A percentile compares a stretch with the other conserved stretches of the same genome.
Conservation (phyloP, 2,113 vertebrate genomes). For the Platysteira castanea region DNA sequence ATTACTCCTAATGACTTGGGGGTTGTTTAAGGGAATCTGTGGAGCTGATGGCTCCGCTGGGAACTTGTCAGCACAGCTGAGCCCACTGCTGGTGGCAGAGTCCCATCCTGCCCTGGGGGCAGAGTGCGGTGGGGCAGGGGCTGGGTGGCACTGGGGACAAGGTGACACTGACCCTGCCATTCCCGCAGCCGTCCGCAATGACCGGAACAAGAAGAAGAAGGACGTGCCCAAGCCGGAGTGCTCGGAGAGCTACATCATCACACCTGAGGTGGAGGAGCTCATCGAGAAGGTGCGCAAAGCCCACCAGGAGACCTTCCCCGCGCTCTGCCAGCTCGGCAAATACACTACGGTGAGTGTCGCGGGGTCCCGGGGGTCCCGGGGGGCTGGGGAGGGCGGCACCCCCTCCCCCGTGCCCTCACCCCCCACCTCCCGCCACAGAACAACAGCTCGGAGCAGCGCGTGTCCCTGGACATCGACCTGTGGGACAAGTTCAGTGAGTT, state of each 20-base stretch:
- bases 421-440: slow-evolving; percentile 66
- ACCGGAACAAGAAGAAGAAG: slow-evolving; percentile 99
- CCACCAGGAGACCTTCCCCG: slow-evolving; percentile 96
- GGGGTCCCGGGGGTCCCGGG: rapidly evolving
- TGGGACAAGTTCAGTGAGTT: slow-evolving; percentile 99
- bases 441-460: slow-evolving; percentile 93
- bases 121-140: rapidly evolving
- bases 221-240: slow-evolving; percentile 91
- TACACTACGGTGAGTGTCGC: slow-evolving; percentile 89
- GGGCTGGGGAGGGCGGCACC: not conserved
- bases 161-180: not conserved
- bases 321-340: slow-evolving; percentile 97
- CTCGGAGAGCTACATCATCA: slow-evolving; percentile 89
- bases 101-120: not conserved
- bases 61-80: not conserved
- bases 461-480: slow-evolving; percentile 92
- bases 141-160: not conserved
- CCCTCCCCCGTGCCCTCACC: not conserved
- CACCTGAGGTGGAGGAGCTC: slow-evolving; percentile 91
- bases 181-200: slow-evolving; percentile 88
- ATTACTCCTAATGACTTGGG: slow-evolving; percentile 72
- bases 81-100: not conserved
- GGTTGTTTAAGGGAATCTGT: not conserved
- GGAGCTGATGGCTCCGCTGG: rapidly evolving
- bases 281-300: slow-evolving; percentile 96